A percentile compares a stretch with the other conserved stretches of the same genome.
Conservation (phyloP, 2,797 vertebrate genomes). For the Neosilurus hyrtlii region DNA sequence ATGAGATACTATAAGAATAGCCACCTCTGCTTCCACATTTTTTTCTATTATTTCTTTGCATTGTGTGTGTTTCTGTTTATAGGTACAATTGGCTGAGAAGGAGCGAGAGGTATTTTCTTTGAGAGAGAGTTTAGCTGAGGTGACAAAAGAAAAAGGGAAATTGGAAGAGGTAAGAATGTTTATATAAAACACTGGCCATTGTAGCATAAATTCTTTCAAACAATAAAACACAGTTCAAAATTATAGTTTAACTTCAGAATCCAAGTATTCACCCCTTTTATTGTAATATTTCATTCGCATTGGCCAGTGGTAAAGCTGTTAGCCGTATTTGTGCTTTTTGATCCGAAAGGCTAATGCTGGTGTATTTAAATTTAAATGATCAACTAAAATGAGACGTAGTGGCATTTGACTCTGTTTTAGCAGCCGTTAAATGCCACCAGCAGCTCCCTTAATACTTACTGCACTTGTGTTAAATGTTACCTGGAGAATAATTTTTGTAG, state of each 20-base stretch:
- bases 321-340: neutral
- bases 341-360: neutral
- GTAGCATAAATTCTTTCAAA: too few relatives aligned
- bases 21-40: neutral
- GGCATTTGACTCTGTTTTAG: slow-evolving; percentile 44
- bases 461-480: slow-evolving; percentile 73
- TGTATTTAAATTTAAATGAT: slow-evolving; percentile 18
- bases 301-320: neutral
- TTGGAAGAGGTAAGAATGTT: slow-evolving; percentile 69
- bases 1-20: too few relatives aligned
- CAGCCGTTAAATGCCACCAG: slow-evolving; percentile 68
- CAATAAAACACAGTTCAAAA: too few relatives aligned
- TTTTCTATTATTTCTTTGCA: neutral
- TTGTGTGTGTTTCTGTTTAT: slow-evolving; percentile 20
- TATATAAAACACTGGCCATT: neutral
- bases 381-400: slow-evolving; percentile 38
- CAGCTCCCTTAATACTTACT: slow-evolving; percentile 45
- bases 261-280: neutral
- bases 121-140: slow-evolving; percentile 77
- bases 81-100: slow-evolving; percentile 87
- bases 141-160: slow-evolving; percentile 80
- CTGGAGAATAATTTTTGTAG: slow-evolving; percentile 71
- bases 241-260: neutral
- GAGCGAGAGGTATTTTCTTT: slow-evolving; percentile 82
- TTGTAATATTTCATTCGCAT: neutral